phyloP scores from a whole-genome alignment of 2,113 vertebrate genomes.

The Burhinus bistriatus region DNA sequence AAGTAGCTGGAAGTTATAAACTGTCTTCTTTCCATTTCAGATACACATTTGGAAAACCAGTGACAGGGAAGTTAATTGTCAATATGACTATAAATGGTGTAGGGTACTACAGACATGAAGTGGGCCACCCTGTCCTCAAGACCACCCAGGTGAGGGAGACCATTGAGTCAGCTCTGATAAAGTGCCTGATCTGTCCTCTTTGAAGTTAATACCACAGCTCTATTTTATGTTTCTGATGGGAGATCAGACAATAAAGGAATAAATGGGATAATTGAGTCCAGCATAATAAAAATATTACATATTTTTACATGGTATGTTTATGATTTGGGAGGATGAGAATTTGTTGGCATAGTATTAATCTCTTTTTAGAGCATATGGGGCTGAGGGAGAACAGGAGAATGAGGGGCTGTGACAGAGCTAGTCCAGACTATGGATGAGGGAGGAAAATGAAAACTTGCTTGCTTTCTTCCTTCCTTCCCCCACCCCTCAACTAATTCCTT shows the following conservation, averaged over 20 bases:
- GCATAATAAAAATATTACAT: neutral
- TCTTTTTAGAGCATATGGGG: neutral
- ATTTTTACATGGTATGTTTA: neutral
- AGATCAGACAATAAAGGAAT: neutral
- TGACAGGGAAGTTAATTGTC: slow-evolving; percentile 82
- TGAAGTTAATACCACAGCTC: neutral
- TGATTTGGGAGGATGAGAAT: neutral
- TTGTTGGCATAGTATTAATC: neutral
- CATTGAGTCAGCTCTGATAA: neutral
- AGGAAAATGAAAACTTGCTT: too few species aligned
- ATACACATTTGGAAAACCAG: slow-evolving; percentile 91
- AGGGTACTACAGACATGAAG: slow-evolving; percentile 91
- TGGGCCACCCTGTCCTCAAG: slow-evolving; percentile 87
- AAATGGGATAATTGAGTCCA: neutral
- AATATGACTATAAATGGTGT: slow-evolving; percentile 94
- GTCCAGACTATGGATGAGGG: too few species aligned
- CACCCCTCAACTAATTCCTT: too few species aligned
- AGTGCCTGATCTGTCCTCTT: neutral
- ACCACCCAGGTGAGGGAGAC: slow-evolving; percentile 81
- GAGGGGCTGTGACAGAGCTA: too few species aligned
- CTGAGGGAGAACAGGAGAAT: neutral
- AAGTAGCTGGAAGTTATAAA: neutral
- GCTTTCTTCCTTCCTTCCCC: too few species aligned
- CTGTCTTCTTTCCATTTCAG: slow-evolving; percentile 63
- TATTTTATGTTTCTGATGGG: neutral